Conservation (phyloP, 1,140 invertebrate species). For the Drosophila pallidifrons region DNA sequence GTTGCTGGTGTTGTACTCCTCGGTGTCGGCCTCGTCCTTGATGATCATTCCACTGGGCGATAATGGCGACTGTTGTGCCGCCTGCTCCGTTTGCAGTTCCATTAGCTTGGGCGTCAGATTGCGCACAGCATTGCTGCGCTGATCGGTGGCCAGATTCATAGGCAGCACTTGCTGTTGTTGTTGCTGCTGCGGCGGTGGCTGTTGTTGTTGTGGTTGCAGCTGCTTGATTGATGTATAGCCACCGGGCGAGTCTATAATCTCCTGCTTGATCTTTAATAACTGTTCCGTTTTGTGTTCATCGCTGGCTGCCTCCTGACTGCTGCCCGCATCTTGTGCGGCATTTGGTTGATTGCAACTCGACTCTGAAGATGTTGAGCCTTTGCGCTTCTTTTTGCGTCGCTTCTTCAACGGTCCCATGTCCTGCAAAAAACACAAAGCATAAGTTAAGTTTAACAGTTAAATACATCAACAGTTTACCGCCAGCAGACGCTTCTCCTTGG, state of each 20-base stretch:
- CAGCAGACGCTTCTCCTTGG: slow-evolving; percentile 78
- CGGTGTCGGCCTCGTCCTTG: slow-evolving; percentile 79
- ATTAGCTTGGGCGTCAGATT: slow-evolving; percentile 82
- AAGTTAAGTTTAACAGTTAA: neutral
- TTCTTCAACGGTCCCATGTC: slow-evolving; percentile 83
- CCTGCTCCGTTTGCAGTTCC: slow-evolving; percentile 57
- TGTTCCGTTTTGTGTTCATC: slow-evolving; percentile 62
- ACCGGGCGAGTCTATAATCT: slow-evolving; percentile 76
- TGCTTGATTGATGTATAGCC: slow-evolving; percentile 21
- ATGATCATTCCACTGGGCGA: slow-evolving; percentile 63
- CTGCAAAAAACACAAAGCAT: slow-evolving; percentile 25
- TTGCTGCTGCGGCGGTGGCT: slow-evolving; percentile 14
- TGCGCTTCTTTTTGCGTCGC: slow-evolving; percentile 83
- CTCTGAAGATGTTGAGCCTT: slow-evolving; percentile 81
- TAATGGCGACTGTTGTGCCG: slow-evolving; percentile 30
- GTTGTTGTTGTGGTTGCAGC: neutral
- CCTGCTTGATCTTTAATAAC: slow-evolving; percentile 77
- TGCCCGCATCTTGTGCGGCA: slow-evolving; percentile 50
- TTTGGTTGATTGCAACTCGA: slow-evolving; percentile 74
- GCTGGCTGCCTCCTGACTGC: slow-evolving; percentile 54
- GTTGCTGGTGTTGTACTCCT: slow-evolving; percentile 74
- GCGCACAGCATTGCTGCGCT: slow-evolving; percentile 66
- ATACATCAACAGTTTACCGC: slow-evolving; percentile 53
- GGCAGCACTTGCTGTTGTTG: slow-evolving; percentile 74
- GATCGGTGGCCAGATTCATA: slow-evolving; percentile 76